These are phyloP conservation scores for Corythoichthys haematopterus DNA, from an alignment of 2,113 vertebrate species.

Conservation along the genomic window DNA sequence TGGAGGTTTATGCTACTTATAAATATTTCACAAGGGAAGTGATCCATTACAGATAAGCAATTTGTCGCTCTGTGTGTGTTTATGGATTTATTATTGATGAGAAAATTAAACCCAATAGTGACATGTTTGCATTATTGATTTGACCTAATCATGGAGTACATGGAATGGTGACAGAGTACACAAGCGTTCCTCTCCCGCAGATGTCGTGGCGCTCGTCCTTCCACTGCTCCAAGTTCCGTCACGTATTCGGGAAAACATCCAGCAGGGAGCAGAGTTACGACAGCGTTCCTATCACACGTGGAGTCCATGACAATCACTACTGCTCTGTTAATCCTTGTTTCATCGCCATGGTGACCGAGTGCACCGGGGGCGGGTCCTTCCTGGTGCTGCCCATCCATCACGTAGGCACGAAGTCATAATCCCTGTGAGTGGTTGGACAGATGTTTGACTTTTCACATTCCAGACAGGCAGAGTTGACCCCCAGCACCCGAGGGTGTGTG, in stretches of 20 bases:
- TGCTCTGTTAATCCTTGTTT: constrained; percentile 89
- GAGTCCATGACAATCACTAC: constrained; percentile 91
- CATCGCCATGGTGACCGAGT: constrained; percentile 90
- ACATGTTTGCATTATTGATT: constrained; percentile 57
- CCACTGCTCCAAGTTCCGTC: constrained; percentile 85
- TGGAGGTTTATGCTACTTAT: constrained; percentile 34
- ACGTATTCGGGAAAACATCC: constrained; percentile 81
- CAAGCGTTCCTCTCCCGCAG: constrained; percentile 53
- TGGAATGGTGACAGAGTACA: not conserved
- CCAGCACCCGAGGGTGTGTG: constrained; percentile 84
- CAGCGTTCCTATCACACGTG: constrained; percentile 81
- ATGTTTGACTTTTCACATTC: not conserved
- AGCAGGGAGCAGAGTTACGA: constrained; percentile 82
- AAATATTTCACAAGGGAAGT: constrained; percentile 35
- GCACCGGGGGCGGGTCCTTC: constrained; percentile 84
- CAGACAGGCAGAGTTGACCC: constrained; percentile 89
- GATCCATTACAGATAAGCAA: not conserved
- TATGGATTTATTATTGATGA: constrained; percentile 58
- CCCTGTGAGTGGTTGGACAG: not conserved
- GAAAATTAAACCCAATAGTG: constrained; percentile 45
- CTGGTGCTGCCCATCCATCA: constrained; percentile 84
- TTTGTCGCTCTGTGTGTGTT: constrained; percentile 13
- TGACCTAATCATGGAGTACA: constrained; percentile 22
- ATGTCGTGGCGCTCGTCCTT: constrained; percentile 87
- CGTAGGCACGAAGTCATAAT: constrained; percentile 57